Evolutionary conservation across 2,888 invertebrate genomes (phyloP), one percentile per base, ranked within the genome.

Genomic region (Apamea monoglypha): DNA sequence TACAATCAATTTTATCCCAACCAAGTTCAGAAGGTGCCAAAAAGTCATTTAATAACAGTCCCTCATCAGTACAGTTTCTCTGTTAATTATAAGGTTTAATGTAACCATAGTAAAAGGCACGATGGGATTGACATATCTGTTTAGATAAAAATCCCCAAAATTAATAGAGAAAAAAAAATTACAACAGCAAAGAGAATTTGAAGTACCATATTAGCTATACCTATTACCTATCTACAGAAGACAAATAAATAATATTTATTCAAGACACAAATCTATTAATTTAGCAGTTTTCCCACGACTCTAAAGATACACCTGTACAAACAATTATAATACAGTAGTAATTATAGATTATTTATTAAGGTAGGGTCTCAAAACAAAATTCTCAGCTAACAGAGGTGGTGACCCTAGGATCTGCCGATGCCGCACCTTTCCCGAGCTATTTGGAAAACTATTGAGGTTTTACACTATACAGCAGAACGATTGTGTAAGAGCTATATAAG

Each of bases 371-470:
- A 50, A 76, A 83, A 83, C 69, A 50, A 74, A 76, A 83, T 83
- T 76, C 74, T 44, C 25, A 68, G 53, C 61, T 14, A 61, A 40
- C 32, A 21, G 25, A 84, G 76, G 85, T 80, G 87, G 32, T 66
- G 85, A 84, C 85, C 87, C 81, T 84, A 75, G 74, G 36, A 18
- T 50, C 79, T 76, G 79, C 72, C 75, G 80, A 87, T 74, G 79
- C 74, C 77, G 80, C 85, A 73, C 87, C 86, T 87, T 70, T 29
- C 36, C 64, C n/a, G n/a, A 77, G 80, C 50, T 72, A 77, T 87
- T 85, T 73, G 72, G 78, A 77, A 78, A 86, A 74, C 75, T 84
- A 66, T 75, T 69, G 71, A 75, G 81, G 40, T 66, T 50, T 67
- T 53, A 81, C 73, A 53, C 75, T 61, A 63, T 50, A 69, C 59